Conservation (phyloP, 2,113 vertebrate species). For the Oncorhynchus nerka region DNA sequence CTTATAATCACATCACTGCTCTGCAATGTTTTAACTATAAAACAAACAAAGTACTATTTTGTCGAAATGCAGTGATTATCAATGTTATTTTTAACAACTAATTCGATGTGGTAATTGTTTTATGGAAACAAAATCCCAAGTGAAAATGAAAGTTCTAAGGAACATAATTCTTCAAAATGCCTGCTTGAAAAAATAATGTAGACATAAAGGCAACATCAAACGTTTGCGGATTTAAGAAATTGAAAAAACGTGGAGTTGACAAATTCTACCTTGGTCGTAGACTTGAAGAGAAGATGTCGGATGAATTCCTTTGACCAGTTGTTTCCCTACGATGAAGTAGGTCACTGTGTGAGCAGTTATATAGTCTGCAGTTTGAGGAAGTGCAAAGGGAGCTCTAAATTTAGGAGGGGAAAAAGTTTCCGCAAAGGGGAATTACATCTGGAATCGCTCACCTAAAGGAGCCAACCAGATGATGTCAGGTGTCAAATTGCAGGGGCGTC, state of each 20-base stretch:
- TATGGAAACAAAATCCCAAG: neutral
- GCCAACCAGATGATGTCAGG: slow-evolving; percentile 60
- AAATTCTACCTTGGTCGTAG: slow-evolving; percentile 46
- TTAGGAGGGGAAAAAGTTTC: slow-evolving; percentile 23
- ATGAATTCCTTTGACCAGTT: slow-evolving; percentile 2
- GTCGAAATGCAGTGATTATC: no score
- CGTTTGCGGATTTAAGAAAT: neutral
- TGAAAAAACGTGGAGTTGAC: neutral
- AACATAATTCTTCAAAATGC: neutral
- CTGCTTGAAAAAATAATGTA: no score
- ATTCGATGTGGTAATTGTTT: neutral
- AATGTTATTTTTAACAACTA: no score
- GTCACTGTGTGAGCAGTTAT: slow-evolving; percentile 54
- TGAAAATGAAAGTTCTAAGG: neutral
- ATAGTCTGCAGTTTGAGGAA: slow-evolving; percentile 65
- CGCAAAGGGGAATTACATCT: slow-evolving; percentile 50
- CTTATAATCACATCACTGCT: neutral
- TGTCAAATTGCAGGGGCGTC: slow-evolving; percentile 54
- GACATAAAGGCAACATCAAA: no score
- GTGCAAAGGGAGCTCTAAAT: slow-evolving; percentile 30
- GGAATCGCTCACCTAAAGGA: slow-evolving; percentile 52
- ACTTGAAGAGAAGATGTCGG: slow-evolving; percentile 10
- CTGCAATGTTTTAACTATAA: neutral
- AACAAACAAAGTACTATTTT: no score
- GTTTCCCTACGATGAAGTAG: slow-evolving; percentile 35